Evolutionary conservation across 1,140 invertebrate species (phyloP).

Genomic region (Bombus pyrosoma): DNA sequence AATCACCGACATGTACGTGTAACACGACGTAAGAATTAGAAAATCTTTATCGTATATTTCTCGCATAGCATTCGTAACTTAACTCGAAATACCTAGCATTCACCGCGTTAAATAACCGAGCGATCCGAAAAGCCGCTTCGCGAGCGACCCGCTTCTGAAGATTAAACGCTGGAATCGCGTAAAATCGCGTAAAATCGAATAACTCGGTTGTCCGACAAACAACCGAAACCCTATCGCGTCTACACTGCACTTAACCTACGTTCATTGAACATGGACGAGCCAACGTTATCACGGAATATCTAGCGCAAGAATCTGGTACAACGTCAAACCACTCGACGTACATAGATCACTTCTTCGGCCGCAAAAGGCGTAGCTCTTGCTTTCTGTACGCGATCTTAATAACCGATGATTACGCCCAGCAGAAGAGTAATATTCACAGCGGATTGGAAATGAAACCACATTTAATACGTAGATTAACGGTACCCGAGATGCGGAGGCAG

Average conservation of each 20-base stretch:
- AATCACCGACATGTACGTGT: background rate
- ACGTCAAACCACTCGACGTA: background rate
- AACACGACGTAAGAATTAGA: background rate
- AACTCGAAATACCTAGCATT: background rate
- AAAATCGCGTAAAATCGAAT: background rate
- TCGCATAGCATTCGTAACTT: too few species aligned
- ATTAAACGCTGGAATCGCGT: background rate
- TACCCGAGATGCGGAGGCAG: constrained; percentile 33
- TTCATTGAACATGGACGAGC: background rate
- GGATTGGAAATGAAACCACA: constrained; percentile 36
- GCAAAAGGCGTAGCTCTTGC: constrained; percentile 37
- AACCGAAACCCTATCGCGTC: background rate
- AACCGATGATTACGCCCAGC: constrained; percentile 31
- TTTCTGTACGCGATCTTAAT: constrained; percentile 46
- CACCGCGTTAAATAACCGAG: background rate
- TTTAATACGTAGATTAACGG: constrained; percentile 51
- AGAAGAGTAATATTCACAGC: constrained; percentile 35
- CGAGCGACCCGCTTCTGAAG: too few species aligned
- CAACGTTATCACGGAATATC: constrained; percentile 19
- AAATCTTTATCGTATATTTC: background rate
- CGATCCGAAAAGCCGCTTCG: background rate
- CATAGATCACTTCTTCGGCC: background rate
- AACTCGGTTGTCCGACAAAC: background rate
- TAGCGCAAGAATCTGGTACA: constrained; percentile 37
- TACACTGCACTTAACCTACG: background rate